Conservation (phyloP, 2,113 vertebrate genomes). For the Tychaedon coryphoeus region DNA sequence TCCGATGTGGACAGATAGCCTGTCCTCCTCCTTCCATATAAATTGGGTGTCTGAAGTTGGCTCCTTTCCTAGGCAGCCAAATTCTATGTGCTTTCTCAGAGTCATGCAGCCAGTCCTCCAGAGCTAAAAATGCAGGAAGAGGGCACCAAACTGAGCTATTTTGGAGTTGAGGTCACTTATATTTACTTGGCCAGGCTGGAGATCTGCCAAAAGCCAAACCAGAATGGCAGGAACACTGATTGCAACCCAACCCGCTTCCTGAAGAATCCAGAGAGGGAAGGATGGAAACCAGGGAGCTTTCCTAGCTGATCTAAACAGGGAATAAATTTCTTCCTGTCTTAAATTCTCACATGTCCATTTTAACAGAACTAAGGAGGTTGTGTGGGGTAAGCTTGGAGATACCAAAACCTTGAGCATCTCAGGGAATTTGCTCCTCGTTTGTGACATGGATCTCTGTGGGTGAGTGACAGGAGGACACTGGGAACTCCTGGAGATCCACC, state of each 20-base stretch:
- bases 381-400: not conserved
- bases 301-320: not conserved
- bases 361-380: not conserved
- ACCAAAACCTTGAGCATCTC: not conserved
- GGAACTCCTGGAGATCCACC: not conserved
- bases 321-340: not conserved
- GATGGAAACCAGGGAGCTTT: not conserved
- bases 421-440: not conserved
- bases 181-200: slow-evolving; percentile 1
- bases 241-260: not conserved
- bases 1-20: not conserved
- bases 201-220: not conserved
- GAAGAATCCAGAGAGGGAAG: not conserved
- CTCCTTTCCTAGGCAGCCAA: not conserved
- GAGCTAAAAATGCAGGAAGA: slow-evolving; percentile 3
- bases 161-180: not conserved
- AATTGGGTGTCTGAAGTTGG: not conserved
- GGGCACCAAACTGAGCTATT: not conserved
- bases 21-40: not conserved
- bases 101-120: not conserved
- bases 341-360: not conserved
- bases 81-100: not conserved
- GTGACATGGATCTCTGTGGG: not conserved
- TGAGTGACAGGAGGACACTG: accelerated
- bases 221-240: not conserved